These are phyloP conservation scores for Zaprionus lineosus DNA, from an alignment of 2,888 invertebrate genomes.

Conservation along the genomic window DNA sequence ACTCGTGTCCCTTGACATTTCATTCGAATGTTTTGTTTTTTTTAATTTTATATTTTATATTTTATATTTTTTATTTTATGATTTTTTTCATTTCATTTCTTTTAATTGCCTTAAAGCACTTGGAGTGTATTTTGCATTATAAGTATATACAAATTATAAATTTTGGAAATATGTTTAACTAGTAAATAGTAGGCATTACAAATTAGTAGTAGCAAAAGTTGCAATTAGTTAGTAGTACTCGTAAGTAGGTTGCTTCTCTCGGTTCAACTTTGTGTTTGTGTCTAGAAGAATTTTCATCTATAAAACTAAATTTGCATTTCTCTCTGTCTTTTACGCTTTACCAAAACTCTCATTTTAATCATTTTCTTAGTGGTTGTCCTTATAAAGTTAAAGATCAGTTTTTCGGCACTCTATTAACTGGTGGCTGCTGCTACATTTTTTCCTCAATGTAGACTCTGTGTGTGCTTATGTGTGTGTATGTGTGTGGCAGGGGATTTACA, in stretches of 20 bases:
- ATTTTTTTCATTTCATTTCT: constrained; percentile 35
- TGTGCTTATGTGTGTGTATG: no score
- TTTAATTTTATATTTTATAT: constrained; percentile 46
- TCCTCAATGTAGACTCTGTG: constrained; percentile 32
- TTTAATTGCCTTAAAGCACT: constrained; percentile 77
- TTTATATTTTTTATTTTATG: constrained; percentile 45
- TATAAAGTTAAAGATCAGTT: no score
- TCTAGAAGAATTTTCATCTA: constrained; percentile 28
- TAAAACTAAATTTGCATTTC: constrained; percentile 32
- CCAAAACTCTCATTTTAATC: constrained; percentile 9
- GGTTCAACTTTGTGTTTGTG: constrained; percentile 62
- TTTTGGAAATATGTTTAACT: constrained; percentile 70
- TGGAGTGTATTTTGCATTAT: constrained; percentile 76
- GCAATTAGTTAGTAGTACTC: constrained; percentile 66
- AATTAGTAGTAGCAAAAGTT: constrained; percentile 77
- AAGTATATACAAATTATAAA: constrained; percentile 76
- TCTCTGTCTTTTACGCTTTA: constrained; percentile 51
- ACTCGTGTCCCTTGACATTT: constrained; percentile 31
- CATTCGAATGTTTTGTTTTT: constrained; percentile 73
- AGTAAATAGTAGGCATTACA: constrained; percentile 72
- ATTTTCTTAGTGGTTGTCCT: constrained; percentile 2
- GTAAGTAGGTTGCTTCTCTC: constrained; percentile 59
- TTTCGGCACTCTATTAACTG: constrained; percentile 13
- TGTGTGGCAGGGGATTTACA: constrained; percentile 36
- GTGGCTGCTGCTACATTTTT: constrained; percentile 44